A percentile compares a stretch with the other conserved stretches of the same genome.
phyloP scores from a whole-genome alignment of 2,888 invertebrate species.

The Trissolcus brochymenae region DNA sequence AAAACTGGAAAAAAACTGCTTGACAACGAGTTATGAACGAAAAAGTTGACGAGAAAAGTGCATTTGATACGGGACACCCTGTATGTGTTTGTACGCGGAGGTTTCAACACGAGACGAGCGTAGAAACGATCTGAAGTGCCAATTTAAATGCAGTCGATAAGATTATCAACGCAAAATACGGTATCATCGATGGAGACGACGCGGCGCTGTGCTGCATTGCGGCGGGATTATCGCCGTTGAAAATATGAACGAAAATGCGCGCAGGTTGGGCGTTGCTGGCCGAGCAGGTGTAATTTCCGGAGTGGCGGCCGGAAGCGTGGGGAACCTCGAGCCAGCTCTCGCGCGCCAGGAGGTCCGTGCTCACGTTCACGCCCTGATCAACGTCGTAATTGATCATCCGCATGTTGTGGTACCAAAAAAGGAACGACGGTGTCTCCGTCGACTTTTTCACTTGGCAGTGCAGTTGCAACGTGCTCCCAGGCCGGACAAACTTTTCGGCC shows the following conservation, averaged over 20 bases:
- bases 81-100: conserved; percentile 13
- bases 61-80: conserved; percentile 24
- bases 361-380: conserved; percentile 91
- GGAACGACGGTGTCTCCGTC: conserved; percentile 89
- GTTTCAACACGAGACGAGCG: conserved; percentile 41
- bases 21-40: too few species aligned
- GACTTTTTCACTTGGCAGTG: conserved; percentile 90
- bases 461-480: conserved; percentile 88
- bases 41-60: too few species aligned
- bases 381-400: conserved; percentile 95
- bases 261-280: conserved; percentile 93
- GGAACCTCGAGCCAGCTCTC: conserved; percentile 82
- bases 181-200: conserved; percentile 70
- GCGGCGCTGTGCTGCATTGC: conserved; percentile 85
- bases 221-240: conserved; percentile 90
- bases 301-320: conserved; percentile 83
- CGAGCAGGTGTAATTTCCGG: conserved; percentile 92
- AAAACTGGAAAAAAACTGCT: too few species aligned
- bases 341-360: conserved; percentile 85
- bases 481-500: conserved; percentile 90
- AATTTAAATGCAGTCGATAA: conserved; percentile 65
- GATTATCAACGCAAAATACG: conserved; percentile 66
- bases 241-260: conserved; percentile 91
- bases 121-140: conserved; percentile 59
- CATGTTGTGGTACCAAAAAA: conserved; percentile 89